phyloP scores from a whole-genome alignment of 1,140 invertebrate genomes.

The Neodiprion fabricii region DNA sequence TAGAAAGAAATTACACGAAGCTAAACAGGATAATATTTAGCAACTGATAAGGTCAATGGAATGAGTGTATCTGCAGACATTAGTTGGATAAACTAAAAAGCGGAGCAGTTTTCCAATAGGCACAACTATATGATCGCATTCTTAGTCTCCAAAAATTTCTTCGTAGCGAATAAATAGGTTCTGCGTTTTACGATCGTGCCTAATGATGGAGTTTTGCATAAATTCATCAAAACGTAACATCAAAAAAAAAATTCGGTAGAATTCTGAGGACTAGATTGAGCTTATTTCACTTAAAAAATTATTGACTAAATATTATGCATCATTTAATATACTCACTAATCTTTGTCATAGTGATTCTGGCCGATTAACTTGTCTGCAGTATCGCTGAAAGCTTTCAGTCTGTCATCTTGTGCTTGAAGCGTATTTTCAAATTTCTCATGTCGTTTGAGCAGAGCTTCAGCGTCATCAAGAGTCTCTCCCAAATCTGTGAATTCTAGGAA shows the following conservation, averaged over 20 bases:
- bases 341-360: slow-evolving; percentile 85
- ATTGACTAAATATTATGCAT: neutral
- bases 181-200: neutral
- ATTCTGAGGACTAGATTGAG: neutral
- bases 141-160: too few species aligned
- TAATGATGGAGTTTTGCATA: too few species aligned
- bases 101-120: too few species aligned
- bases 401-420: slow-evolving; percentile 91
- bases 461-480: slow-evolving; percentile 92
- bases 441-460: slow-evolving; percentile 90
- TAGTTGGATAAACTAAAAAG: too few species aligned
- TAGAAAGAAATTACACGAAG: neutral
- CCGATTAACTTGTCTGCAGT: slow-evolving; percentile 85
- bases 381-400: slow-evolving; percentile 85
- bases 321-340: slow-evolving; percentile 69
- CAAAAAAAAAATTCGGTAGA: neutral
- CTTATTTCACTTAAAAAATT: neutral
- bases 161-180: neutral
- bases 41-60: neutral
- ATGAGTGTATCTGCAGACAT: neutral
- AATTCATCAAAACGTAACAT: neutral
- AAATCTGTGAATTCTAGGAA: slow-evolving; percentile 90
- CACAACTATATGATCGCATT: too few species aligned
- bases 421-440: slow-evolving; percentile 96
- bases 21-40: neutral